phyloP scores from a whole-genome alignment of 2,888 invertebrate genomes.

The Lumbricus terrestris region DNA sequence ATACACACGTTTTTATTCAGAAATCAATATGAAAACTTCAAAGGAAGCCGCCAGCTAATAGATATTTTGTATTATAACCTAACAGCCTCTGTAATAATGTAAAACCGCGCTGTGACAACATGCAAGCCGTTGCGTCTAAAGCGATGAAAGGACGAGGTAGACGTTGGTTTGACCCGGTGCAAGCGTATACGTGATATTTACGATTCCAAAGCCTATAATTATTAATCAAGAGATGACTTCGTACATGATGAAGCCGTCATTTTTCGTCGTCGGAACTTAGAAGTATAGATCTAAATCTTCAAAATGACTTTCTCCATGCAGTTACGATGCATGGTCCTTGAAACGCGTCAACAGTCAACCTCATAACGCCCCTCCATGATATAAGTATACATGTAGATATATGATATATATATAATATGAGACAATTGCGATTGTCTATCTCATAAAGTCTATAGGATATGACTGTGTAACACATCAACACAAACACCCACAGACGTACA shows the following conservation, averaged over 20 bases:
- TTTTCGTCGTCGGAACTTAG: too few species aligned
- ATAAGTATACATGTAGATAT: background rate
- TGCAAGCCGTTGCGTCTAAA: background rate
- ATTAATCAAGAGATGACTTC: background rate
- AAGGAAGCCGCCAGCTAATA: background rate
- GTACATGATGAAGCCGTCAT: background rate
- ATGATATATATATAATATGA: background rate
- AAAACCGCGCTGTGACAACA: background rate
- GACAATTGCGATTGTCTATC: too few species aligned
- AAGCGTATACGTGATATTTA: background rate
- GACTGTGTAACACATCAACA: too few species aligned
- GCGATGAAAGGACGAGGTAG: background rate
- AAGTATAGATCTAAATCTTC: background rate
- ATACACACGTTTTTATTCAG: background rate
- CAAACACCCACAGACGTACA: background rate
- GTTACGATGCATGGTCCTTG: too few species aligned
- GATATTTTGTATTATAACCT: background rate
- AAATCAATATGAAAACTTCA: background rate
- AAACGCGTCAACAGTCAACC: background rate
- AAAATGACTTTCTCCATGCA: background rate
- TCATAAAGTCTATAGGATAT: too few species aligned
- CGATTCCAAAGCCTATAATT: background rate
- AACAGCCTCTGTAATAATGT: background rate
- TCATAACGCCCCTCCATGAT: background rate
- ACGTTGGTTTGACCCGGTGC: background rate